Conservation (phyloP, 2,113 vertebrate genomes). For the Elephantulus edwardii region DNA sequence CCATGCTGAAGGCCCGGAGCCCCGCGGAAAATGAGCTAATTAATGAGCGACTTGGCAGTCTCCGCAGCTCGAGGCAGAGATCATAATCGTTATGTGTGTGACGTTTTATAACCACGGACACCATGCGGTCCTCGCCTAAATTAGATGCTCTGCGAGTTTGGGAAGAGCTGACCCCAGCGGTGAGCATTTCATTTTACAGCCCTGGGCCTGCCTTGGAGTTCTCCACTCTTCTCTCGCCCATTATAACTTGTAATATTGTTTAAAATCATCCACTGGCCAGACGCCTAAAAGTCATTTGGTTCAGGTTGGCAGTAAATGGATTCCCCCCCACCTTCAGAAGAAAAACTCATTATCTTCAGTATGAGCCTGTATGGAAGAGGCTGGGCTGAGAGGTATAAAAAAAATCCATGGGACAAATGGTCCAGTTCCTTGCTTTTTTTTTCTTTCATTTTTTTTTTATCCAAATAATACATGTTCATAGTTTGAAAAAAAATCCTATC, state of each 20-base stretch:
- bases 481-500: not conserved
- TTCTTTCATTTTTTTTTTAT: not conserved
- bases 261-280: conserved; percentile 9
- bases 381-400: not conserved
- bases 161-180: not conserved
- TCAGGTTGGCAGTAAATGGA: conserved; percentile 23
- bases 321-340: no score
- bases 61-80: not conserved
- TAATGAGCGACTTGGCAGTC: not conserved
- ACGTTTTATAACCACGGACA: not conserved
- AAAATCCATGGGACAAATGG: not conserved
- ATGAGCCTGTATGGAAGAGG: not conserved
- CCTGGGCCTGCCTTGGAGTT: not conserved
- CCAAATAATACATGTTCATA: not conserved
- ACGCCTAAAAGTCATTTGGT: not conserved
- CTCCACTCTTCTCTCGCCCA: not conserved
- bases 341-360: not conserved
- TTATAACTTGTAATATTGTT: not conserved
- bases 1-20: not conserved
- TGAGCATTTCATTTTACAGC: not conserved
- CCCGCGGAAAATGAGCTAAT: not conserved
- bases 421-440: not conserved
- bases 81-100: not conserved
- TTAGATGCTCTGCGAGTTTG: not conserved
- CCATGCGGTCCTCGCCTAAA: not conserved